Evolutionary conservation across 1,140 invertebrate genomes (phyloP).

Genomic region (Dendroctonus valens): DNA sequence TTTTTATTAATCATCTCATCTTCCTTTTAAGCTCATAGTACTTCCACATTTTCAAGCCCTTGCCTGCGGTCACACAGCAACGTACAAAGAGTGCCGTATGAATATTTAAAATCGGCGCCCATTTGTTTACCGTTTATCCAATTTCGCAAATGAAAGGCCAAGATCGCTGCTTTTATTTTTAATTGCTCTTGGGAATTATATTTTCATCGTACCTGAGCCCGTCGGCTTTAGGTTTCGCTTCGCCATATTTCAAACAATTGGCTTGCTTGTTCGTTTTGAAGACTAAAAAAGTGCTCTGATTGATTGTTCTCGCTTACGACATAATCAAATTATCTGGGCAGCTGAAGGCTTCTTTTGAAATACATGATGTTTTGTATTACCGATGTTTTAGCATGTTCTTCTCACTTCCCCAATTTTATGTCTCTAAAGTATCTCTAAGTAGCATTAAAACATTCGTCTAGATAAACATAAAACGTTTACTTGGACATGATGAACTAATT

Average conservation of each 20-base stretch:
- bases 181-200: conserved; percentile 35
- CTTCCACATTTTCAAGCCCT: conserved; percentile 19
- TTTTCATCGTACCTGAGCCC: conserved; percentile 16
- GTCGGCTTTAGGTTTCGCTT: conserved; percentile 5
- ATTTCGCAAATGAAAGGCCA: conserved; percentile 39
- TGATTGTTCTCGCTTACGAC: neutral
- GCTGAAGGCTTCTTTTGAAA: neutral
- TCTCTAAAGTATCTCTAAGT: too few species aligned
- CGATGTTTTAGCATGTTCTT: neutral
- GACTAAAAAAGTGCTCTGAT: neutral
- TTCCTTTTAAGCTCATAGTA: conserved; percentile 10
- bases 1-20: conserved; percentile 24
- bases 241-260: neutral
- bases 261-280: conserved; percentile 1
- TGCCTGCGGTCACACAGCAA: conserved; percentile 14
- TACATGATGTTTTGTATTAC: neutral
- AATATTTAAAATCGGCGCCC: conserved; percentile 36
- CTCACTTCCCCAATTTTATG: too few species aligned
- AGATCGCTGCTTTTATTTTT: conserved; percentile 36
- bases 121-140: conserved; percentile 38
- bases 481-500: too few species aligned
- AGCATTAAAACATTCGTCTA: too few species aligned
- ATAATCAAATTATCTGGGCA: neutral
- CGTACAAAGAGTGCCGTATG: conserved; percentile 34
- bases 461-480: too few species aligned